These are phyloP conservation scores for Nettapus auritus DNA, from an alignment of 2,113 vertebrate genomes.

Conservation along the genomic window DNA sequence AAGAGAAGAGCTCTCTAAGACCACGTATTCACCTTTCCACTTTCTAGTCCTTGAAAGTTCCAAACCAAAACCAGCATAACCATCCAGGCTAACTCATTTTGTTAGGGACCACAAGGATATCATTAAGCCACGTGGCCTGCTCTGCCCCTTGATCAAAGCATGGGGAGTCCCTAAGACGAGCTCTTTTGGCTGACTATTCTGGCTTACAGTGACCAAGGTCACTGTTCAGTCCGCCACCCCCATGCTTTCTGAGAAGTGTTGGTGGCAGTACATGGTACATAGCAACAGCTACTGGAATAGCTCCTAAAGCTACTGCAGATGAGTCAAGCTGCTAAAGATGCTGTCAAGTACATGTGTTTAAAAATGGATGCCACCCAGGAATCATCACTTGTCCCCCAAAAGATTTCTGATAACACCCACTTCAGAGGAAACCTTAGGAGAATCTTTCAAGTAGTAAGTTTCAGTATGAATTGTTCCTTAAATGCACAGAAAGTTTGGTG, in stretches of 20 bases:
- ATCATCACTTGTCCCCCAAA: neutral
- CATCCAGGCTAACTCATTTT: neutral
- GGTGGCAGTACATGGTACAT: neutral
- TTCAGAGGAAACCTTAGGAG: neutral
- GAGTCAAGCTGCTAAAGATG: neutral
- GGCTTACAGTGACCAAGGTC: neutral
- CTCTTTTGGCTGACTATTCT: neutral
- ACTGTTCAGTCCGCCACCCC: neutral
- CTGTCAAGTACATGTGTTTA: neutral
- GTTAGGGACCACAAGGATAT: neutral
- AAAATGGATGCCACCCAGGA: neutral
- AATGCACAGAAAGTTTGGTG: neutral
- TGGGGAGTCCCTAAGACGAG: neutral
- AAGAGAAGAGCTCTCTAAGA: neutral
- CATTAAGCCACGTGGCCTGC: neutral
- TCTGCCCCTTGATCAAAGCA: neutral
- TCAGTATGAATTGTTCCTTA: neutral
- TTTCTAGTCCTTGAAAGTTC: neutral
- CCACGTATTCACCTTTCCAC: neutral
- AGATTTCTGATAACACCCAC: neutral
- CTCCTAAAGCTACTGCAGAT: neutral
- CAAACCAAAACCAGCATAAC: neutral
- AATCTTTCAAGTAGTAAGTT: neutral
- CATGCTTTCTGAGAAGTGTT: fast-evolving
- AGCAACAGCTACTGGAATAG: neutral